A percentile compares a stretch with the other conserved stretches of the same genome.
phyloP scores from a whole-genome alignment of 2,888 invertebrate genomes.

The Spicauda simplicius region DNA sequence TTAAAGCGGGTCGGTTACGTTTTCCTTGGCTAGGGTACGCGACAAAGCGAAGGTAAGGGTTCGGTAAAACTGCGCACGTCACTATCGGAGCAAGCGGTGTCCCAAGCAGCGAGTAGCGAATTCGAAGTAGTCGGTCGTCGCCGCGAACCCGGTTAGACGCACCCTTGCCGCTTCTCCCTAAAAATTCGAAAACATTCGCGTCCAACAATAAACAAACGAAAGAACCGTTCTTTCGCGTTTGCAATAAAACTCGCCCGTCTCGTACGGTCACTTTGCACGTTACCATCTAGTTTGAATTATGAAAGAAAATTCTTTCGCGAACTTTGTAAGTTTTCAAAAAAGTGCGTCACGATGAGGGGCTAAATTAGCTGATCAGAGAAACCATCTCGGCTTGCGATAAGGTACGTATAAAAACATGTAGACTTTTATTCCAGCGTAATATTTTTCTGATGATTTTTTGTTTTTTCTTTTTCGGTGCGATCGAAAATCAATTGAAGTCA shows the following conservation, averaged over 20 bases:
- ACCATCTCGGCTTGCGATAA: background rate
- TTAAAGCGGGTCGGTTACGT: background rate
- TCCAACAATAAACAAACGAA: constrained; percentile 26
- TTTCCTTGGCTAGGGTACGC: background rate
- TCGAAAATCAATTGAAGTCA: background rate
- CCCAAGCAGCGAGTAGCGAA: background rate
- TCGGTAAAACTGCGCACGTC: constrained; percentile 51
- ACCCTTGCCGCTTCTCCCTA: background rate
- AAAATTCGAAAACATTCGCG: constrained; percentile 29
- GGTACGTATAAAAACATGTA: constrained; percentile 6
- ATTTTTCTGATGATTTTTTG: background rate
- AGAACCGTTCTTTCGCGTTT: background rate
- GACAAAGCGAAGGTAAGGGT: constrained; percentile 23
- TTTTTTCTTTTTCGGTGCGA: background rate
- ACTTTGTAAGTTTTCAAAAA: constrained; percentile 14
- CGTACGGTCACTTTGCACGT: background rate
- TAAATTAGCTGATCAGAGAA: constrained; percentile 8
- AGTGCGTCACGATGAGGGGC: background rate
- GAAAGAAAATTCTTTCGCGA: constrained; percentile 2
- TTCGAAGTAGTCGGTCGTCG: constrained; percentile 27
- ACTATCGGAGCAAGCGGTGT: constrained; percentile 43
- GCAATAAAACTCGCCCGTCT: background rate
- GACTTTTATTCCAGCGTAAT: background rate
- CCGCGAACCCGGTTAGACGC: constrained; percentile 20
- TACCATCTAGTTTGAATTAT: background rate